Evolutionary conservation across 2,888 invertebrate genomes (phyloP).

Genomic region (Entomobrya proxima): DNA sequence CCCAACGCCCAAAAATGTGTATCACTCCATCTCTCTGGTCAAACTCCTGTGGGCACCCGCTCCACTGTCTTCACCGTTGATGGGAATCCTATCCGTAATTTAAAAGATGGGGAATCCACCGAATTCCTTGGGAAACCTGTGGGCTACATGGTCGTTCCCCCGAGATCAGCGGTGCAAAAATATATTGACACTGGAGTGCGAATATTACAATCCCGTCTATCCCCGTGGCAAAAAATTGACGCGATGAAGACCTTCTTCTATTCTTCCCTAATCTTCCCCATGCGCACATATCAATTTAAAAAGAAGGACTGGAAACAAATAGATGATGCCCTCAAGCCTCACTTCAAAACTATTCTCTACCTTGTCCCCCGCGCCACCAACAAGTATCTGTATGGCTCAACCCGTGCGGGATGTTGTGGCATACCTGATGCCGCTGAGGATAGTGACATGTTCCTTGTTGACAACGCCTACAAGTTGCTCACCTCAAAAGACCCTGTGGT

Average conservation of each 20-base stretch:
- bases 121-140: slow-evolving; percentile 76
- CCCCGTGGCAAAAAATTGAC: slow-evolving; percentile 75
- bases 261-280: slow-evolving; percentile 39
- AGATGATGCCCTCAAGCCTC: slow-evolving; percentile 32
- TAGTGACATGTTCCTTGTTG: slow-evolving; percentile 55
- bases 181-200: slow-evolving; percentile 37
- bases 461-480: slow-evolving; percentile 55
- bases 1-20: slow-evolving; percentile 76
- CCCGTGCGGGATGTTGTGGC: slow-evolving; percentile 19
- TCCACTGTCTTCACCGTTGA: slow-evolving; percentile 15
- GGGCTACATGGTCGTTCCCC: slow-evolving; percentile 73
- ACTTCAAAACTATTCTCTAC: slow-evolving; percentile 42
- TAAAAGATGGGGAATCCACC: slow-evolving; percentile 69
- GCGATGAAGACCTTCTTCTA: slow-evolving; percentile 72
- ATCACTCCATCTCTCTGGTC: slow-evolving; percentile 69
- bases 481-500: too few species aligned
- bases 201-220: slow-evolving; percentile 63
- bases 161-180: slow-evolving; percentile 51
- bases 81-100: background rate
- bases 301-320: slow-evolving; percentile 51
- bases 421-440: slow-evolving; percentile 61
- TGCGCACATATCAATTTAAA: slow-evolving; percentile 31
- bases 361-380: slow-evolving; percentile 59
- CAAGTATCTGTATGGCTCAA: slow-evolving; percentile 65
- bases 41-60: slow-evolving; percentile 22